These are phyloP conservation scores for Fragum fragum DNA, from an alignment of 2,888 invertebrate species.

Conservation along the genomic window DNA sequence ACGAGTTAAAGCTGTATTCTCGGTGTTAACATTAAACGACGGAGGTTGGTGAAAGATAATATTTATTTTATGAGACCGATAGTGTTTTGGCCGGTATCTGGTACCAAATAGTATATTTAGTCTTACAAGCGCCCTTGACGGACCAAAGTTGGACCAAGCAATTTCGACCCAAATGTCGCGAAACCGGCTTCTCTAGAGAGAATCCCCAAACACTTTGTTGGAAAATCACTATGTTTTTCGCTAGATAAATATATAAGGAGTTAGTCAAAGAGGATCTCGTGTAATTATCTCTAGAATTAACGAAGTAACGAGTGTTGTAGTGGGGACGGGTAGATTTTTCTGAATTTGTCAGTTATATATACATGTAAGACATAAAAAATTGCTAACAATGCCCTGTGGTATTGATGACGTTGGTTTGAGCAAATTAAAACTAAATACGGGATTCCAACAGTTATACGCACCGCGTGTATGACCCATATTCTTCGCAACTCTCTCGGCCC, in stretches of 20 bases:
- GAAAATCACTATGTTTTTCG: neutral
- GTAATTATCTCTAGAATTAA: neutral
- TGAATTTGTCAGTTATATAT: too few species aligned
- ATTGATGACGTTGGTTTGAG: too few species aligned
- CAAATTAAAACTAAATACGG: too few species aligned
- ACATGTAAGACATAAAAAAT: too few species aligned
- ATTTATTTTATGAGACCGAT: neutral
- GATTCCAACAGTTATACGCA: too few species aligned
- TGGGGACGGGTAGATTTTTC: too few species aligned
- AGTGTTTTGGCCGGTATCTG: neutral
- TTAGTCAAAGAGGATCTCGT: neutral
- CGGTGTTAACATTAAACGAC: neutral
- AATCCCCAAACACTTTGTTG: neutral
- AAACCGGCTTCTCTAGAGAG: neutral
- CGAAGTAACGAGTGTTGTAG: neutral
- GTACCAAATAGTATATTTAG: slow-evolving; percentile 10
- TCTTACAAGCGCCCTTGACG: neutral
- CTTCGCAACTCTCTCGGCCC: too few species aligned
- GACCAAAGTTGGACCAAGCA: neutral
- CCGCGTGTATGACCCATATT: too few species aligned
- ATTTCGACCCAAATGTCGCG: neutral
- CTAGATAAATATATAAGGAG: neutral
- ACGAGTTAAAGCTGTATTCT: slow-evolving; percentile 7
- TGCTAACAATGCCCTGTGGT: too few species aligned
- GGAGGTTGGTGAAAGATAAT: neutral